Conservation (phyloP, 35 echinoderm and acorn worm species). For the Ptychodera flava region DNA sequence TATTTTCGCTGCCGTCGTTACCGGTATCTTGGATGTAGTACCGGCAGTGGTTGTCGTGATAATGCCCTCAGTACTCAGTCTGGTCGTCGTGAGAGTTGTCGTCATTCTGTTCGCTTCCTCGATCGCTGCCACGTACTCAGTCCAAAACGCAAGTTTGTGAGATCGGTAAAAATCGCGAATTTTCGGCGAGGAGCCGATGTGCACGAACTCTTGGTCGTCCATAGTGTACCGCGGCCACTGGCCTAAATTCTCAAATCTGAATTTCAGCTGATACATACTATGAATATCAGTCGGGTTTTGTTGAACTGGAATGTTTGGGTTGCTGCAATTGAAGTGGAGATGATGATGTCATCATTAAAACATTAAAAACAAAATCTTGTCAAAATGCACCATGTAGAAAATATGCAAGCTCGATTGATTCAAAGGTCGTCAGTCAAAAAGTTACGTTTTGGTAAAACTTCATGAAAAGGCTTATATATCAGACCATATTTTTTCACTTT, state of each 20-base stretch:
- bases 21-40: background rate
- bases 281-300: constrained; percentile 54
- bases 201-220: constrained; percentile 33
- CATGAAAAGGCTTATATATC: too few relatives aligned
- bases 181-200: constrained; percentile 52
- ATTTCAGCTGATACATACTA: constrained; percentile 30
- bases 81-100: background rate
- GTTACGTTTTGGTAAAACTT: too few relatives aligned
- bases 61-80: background rate
- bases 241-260: constrained; percentile 40
- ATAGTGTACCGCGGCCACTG: constrained; percentile 52
- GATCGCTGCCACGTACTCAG: background rate
- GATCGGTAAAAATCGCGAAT: constrained; percentile 66
- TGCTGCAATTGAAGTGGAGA: constrained; percentile 20
- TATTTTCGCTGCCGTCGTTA: background rate
- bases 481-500: too few relatives aligned
- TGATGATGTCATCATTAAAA: background rate
- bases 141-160: constrained; percentile 77
- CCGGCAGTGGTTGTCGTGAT: background rate
- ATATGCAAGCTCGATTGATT: too few relatives aligned
- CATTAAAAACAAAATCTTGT: background rate
- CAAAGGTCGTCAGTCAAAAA: too few relatives aligned
- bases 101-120: background rate
- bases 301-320: constrained; percentile 58
- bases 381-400: too few relatives aligned